Evolutionary conservation across 2,113 vertebrate genomes (phyloP).

Genomic region (Spermophilus dauricus): DNA sequence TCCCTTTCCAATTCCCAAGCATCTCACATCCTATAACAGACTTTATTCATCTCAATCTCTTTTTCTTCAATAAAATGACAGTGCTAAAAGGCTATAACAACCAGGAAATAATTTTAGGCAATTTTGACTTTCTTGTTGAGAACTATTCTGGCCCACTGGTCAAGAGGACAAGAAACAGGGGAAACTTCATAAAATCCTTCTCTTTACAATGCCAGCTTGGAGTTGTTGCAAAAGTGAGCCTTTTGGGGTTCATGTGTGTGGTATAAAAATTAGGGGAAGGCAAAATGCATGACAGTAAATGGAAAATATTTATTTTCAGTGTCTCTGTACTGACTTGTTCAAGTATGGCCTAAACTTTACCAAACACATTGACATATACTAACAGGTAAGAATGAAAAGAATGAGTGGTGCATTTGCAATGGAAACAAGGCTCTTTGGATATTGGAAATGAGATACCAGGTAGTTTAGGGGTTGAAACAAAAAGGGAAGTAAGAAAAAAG

Average conservation of each 20-base stretch:
- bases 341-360: constrained; percentile 28
- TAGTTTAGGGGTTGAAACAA: not conserved
- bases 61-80: constrained; percentile 79
- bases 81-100: constrained; percentile 73
- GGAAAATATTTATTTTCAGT: constrained; percentile 35
- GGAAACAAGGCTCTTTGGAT: constrained; percentile 22
- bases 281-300: constrained; percentile 59
- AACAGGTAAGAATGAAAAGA: constrained; percentile 62
- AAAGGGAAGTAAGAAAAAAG: constrained; percentile 9
- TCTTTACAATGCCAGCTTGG: constrained; percentile 77
- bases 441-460: not conserved
- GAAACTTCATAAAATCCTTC: constrained; percentile 77
- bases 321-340: not conserved
- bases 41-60: constrained; percentile 77
- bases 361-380: constrained; percentile 21
- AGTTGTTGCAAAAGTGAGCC: constrained; percentile 40
- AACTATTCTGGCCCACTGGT: constrained; percentile 71
- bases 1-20: constrained; percentile 76
- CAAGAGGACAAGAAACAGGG: constrained; percentile 60
- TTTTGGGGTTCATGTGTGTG: constrained; percentile 62
- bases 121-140: constrained; percentile 78
- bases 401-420: not conserved
- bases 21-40: constrained; percentile 67
- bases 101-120: constrained; percentile 80
- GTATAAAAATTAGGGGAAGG: constrained; percentile 53